Conservation (phyloP, 2,888 invertebrate species). For the Lasioglossum zephyrum region DNA sequence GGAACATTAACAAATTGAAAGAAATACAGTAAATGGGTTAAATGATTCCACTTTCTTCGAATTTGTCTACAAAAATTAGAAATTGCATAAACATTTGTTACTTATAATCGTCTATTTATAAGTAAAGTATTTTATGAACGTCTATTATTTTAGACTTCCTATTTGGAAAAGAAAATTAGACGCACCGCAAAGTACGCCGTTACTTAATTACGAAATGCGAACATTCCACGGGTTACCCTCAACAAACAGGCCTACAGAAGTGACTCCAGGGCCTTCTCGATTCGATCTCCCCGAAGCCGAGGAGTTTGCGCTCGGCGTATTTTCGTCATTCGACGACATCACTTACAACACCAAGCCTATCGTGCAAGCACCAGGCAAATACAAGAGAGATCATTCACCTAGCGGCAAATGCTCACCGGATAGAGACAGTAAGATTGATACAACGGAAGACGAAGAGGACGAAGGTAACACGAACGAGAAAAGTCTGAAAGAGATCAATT, state of each 20-base stretch:
- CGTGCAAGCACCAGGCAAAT: conserved; percentile 86
- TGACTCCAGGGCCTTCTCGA: conserved; percentile 86
- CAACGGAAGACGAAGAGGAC: conserved; percentile 82
- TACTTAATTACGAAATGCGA: conserved; percentile 74
- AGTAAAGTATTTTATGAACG: background rate
- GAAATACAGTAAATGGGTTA: too few species aligned
- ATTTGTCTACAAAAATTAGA: too few species aligned
- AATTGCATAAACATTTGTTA: too few species aligned
- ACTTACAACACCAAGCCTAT: conserved; percentile 90
- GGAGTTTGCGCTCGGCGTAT: conserved; percentile 87
- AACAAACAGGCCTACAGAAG: conserved; percentile 80
- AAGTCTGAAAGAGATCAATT: conserved; percentile 76
- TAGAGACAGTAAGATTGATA: conserved; percentile 79
- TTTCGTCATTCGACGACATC: conserved; percentile 89
- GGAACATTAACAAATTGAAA: too few species aligned
- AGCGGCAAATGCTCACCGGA: conserved; percentile 73
- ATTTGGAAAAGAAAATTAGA: conserved; percentile 86
- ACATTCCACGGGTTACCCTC: conserved; percentile 72
- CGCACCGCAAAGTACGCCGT: conserved; percentile 57
- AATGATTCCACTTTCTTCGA: too few species aligned
- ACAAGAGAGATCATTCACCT: conserved; percentile 60
- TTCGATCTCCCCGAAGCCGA: conserved; percentile 91
- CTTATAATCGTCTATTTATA: background rate
- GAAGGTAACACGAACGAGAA: conserved; percentile 75
- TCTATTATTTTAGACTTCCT: conserved; percentile 82